phyloP scores from a whole-genome alignment of 2,888 invertebrate genomes.

The Mythimna vitellina region DNA sequence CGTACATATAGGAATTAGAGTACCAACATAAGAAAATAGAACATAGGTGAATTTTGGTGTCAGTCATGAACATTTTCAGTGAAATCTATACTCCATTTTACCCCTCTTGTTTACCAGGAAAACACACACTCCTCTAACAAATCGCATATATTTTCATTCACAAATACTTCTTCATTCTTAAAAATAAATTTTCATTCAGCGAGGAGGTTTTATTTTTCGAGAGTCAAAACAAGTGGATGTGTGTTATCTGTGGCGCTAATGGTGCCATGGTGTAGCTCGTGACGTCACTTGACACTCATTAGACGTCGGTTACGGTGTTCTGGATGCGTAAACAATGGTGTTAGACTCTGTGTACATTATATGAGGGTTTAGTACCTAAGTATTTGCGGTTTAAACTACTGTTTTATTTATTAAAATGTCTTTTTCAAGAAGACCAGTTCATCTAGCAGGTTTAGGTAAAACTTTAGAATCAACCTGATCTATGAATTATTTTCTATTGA shows the following conservation, averaged over 20 bases:
- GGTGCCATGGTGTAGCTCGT: constrained; percentile 67
- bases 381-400: not conserved
- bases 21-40: not conserved
- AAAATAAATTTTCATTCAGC: constrained; percentile 42
- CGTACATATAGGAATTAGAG: not conserved
- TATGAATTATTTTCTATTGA: not conserved
- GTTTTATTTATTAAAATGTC: not conserved
- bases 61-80: constrained; percentile 1
- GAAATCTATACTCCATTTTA: constrained; percentile 27
- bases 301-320: constrained; percentile 62
- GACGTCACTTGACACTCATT: constrained; percentile 72
- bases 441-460: not conserved
- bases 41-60: not conserved
- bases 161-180: constrained; percentile 43
- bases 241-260: constrained; percentile 68
- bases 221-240: constrained; percentile 46
- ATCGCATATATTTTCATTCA: constrained; percentile 41
- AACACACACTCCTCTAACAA: constrained; percentile 39
- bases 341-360: constrained; percentile 57
- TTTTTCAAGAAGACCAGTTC: not conserved
- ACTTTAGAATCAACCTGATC: not conserved
- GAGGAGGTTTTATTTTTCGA: constrained; percentile 63
- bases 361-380: constrained; percentile 36
- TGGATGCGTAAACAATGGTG: constrained; percentile 67
- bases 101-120: constrained; percentile 28